These are phyloP conservation scores for Lumbricus terrestris DNA, from an alignment of 2,888 invertebrate species.

Conservation along the genomic window DNA sequence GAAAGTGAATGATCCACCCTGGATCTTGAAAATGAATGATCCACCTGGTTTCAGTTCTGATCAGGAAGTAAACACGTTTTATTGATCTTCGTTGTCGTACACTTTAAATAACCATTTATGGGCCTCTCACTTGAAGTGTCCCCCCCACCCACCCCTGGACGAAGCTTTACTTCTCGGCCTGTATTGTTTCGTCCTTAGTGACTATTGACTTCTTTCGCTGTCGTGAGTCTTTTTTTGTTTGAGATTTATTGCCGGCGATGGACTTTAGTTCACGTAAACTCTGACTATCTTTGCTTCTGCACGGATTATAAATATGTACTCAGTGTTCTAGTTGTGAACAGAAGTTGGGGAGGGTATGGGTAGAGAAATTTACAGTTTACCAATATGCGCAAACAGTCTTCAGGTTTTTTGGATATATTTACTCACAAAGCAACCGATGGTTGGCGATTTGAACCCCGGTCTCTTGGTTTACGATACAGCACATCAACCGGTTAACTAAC, in stretches of 20 bases:
- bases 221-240: neutral
- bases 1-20: neutral
- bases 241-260: neutral
- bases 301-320: neutral
- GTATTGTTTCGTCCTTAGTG: neutral
- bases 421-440: no score
- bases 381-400: no score
- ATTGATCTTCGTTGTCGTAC: neutral
- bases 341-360: no score
- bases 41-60: neutral
- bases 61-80: neutral
- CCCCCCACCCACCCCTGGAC: neutral
- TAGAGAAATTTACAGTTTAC: no score
- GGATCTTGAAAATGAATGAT: neutral
- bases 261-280: neutral
- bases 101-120: neutral
- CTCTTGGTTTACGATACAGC: no score
- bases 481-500: no score
- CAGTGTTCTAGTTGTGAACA: no score
- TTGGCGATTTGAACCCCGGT: no score
- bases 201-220: no score
- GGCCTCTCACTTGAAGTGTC: neutral
- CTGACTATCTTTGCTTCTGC: conserved; percentile 3
- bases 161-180: neutral
- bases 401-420: no score